Base-by-base conservation (phyloP, 2,113 vertebrate species). In the Gallinago media region DNA sequence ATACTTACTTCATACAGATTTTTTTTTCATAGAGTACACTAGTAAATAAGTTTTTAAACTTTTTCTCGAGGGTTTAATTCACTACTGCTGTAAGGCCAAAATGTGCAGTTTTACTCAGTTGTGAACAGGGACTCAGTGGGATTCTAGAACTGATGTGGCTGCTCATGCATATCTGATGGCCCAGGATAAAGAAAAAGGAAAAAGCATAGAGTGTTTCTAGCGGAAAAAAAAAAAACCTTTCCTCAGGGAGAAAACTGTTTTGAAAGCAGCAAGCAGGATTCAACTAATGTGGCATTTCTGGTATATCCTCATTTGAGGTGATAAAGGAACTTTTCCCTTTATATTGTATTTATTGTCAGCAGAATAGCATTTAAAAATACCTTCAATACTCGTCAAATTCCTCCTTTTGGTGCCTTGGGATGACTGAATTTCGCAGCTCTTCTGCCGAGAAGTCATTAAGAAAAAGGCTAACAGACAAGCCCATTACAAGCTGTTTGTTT, bases 231-330 rank as follows among this genome's bases (percentile, higher is more conserved):
- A 1, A 1, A 0, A 0, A 7, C 10, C 2, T 70, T 80, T 77
- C 17, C 31, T 29, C 22, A 34, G 6, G 34, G 38, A 32, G 67
- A 79, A 94, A 76, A 10, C 0, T 17, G 15, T 40, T 79, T 66
- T 74, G 36, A 84, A 80, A 92, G 25, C 50, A 94, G n/a, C 25
- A 70, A 58, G 46, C 4, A 74, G 46, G 63, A 81, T 54, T 89
- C 54, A 54, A 66, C n/a, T 86, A 85, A 76, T 16, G 16, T 77
- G 40, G 15, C 31, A 73, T 73, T 86, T 80, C 68, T 3, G 4
- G 19, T 56, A 36, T 44, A 50, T 68, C 74, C 21, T 84, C 84
- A 58, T 38, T 9, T 80, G 65, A 89, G 36, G 23, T 40, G 23
- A 83, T 15, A 70, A 36, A 67, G 56, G 26, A 67, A 8, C 36